These are phyloP conservation scores for Euthynnus affinis DNA, from an alignment of 2,797 vertebrate species.

Conservation along the genomic window DNA sequence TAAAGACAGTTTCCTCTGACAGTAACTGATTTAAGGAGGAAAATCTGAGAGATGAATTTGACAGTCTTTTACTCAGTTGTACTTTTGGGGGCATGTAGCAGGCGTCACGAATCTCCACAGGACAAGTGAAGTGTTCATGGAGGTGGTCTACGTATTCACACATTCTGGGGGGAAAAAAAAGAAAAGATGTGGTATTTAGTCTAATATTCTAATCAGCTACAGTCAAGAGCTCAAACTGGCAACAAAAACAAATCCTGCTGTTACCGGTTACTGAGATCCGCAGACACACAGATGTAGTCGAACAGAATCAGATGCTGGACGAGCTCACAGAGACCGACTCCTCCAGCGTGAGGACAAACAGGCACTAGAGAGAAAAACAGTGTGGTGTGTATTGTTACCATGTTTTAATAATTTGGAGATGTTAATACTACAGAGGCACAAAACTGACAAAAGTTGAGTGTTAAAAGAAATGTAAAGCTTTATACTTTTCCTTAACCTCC, in stretches of 20 bases:
- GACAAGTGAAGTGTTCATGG: slow-evolving; percentile 90
- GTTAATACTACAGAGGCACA: not conserved
- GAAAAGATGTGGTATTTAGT: not conserved
- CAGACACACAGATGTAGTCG: slow-evolving; percentile 86
- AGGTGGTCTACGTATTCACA: slow-evolving; percentile 92
- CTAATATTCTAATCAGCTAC: not conserved
- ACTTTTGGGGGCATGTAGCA: slow-evolving; percentile 89
- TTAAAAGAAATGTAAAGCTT: too few species aligned
- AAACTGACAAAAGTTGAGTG: too few species aligned
- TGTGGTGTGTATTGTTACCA: fast-evolving
- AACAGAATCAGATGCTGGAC: slow-evolving; percentile 90
- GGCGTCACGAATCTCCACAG: slow-evolving; percentile 85
- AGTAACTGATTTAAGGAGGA: too few species aligned
- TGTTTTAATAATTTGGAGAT: too few species aligned
- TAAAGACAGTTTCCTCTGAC: too few species aligned
- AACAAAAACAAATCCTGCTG: not conserved
- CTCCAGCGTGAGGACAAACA: slow-evolving; percentile 90
- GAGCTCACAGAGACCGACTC: slow-evolving; percentile 89
- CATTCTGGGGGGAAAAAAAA: slow-evolving; percentile 85
- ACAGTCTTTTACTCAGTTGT: too few species aligned
- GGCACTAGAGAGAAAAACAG: slow-evolving; percentile 78
- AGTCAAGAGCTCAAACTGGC: not conserved
- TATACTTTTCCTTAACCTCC: too few species aligned
- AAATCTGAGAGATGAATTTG: too few species aligned
- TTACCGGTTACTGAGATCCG: slow-evolving; percentile 84